Base-by-base conservation (phyloP, 2,888 invertebrate species). In the Nebria brevicollis region DNA sequence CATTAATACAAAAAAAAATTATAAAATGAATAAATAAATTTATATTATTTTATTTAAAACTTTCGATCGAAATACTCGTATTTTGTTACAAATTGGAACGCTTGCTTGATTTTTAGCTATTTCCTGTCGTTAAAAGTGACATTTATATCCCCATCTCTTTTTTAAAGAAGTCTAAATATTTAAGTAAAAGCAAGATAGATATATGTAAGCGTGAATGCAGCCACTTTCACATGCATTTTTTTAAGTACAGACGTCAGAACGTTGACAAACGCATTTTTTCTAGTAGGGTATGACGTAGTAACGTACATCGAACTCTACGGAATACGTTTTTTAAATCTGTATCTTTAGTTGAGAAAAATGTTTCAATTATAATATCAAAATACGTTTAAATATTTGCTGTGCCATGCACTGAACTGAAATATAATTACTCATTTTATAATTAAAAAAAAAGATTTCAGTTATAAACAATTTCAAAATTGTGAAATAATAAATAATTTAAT, bases 201-300 rank as follows among this genome's bases (percentile, higher is more conserved):
- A 54, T 54, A 54, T 54, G 54, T 54, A 54, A 54, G 54, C 8
- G 54, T 7, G 54, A 54, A 54, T 54, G 54, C 54, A 54, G 54
- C 54, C 76, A 77, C 77, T 77, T 77, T 77, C 77, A 77, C 77
- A 77, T 13, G 72, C 25, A 26, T 77, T 77, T 77, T 77, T 25
- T 13, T 13, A 13, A 54, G 54, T 54, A n/a, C 42, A 72, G 77
- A 77, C 77, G 77, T 77, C 77, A 77, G 72, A 64, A 77, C 54
- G 64, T 41, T 64, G 54, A 43, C 72, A 64, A 77, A 72, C 72
- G 77, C 77, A 72, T 43, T 77, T 77, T 77, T 77, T 77, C 42
- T 77, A 15, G 43, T 42, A 43, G 7, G 1, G 10, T 25, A 34
- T 77, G 77, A 77, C 77, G 77, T 77, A 72, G 42, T n/a, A 74